Base-by-base conservation (phyloP, 2,113 vertebrate genomes). In the Petrocephalus microphthalmus region DNA sequence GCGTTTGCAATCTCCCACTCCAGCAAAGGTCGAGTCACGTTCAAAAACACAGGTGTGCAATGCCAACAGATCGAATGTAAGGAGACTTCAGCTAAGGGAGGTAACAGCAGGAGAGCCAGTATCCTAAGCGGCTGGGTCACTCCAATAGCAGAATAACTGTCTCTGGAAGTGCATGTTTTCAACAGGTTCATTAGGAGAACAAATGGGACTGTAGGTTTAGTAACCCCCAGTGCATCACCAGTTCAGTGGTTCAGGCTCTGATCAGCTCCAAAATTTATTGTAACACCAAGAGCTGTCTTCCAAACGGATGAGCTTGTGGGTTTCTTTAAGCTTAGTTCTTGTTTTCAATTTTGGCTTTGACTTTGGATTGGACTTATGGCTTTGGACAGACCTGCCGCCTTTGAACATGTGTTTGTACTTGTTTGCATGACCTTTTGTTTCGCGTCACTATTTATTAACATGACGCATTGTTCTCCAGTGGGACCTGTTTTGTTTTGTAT, bases 61-160 rank as follows among this genome's bases (percentile, higher is more conserved):
- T 19, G 33, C 71, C 4, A 74, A 47, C 0, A 29, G 60, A 29
- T 74, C 4, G 13, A 11, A 71, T 33, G 47, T 20, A 71, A 29
- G 86, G 60, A 74, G 64, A 87, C 29, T 87, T 78, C 17, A 78
- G 64, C 86, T 11, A 47, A 87, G 60, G 74, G 25, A 51, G 22
- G 25, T 53, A 74, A 74, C 10, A 5, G 17, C 49, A 22, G 47
- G 17, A 83, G 37, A 22, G 45, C 33, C 20, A 37, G 37, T 83
- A n/a, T 22, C 42, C 45, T 3, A 22, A 47, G 4, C 37, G 45
- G 49, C 49, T 84, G 13, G 45, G 10, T 52, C n/a, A 52, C 51
- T 87, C 56, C 86, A 10, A 67, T 17, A 25, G 37, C 56, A 52
- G 86, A 64, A 3, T 86, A 42, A 5, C 17, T 7, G 19, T 10